These are phyloP conservation scores for Molanna angustata DNA, from an alignment of 2,888 invertebrate species.

Conservation along the genomic window DNA sequence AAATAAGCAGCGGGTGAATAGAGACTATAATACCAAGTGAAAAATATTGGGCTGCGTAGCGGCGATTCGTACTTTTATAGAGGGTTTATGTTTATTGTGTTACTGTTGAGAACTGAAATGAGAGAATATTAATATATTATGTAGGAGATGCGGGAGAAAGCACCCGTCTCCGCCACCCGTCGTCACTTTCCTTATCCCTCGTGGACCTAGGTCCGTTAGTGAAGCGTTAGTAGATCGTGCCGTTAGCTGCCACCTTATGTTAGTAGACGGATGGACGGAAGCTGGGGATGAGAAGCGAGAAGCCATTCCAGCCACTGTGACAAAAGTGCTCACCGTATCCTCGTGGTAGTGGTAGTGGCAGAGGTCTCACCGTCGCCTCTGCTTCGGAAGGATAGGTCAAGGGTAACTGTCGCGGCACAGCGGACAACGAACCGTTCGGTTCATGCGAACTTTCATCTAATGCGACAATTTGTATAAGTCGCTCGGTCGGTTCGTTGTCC, in stretches of 20 bases:
- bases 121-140: conserved; percentile 24
- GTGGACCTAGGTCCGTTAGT: conserved; percentile 32
- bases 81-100: conserved; percentile 29
- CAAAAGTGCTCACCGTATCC: conserved; percentile 31
- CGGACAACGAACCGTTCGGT: conserved; percentile 35
- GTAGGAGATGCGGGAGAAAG: conserved; percentile 58
- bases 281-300: conserved; percentile 31
- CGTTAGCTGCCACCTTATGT: conserved; percentile 48
- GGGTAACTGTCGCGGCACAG: conserved; percentile 29
- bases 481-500: no score
- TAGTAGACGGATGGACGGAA: conserved; percentile 35
- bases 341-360: conserved; percentile 51
- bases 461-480: no score
- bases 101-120: conserved; percentile 28
- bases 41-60: conserved; percentile 29
- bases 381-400: conserved; percentile 41
- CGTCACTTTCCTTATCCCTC: conserved; percentile 77
- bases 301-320: conserved; percentile 33
- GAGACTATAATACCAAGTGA: conserved; percentile 14
- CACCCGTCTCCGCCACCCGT: conserved; percentile 51
- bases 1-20: conserved; percentile 28
- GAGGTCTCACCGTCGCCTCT: conserved; percentile 45
- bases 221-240: conserved; percentile 46
- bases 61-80: conserved; percentile 23
- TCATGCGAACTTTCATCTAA: no score